Conservation (phyloP, 2,888 invertebrate genomes). For the Dinocampus coccinellae region DNA sequence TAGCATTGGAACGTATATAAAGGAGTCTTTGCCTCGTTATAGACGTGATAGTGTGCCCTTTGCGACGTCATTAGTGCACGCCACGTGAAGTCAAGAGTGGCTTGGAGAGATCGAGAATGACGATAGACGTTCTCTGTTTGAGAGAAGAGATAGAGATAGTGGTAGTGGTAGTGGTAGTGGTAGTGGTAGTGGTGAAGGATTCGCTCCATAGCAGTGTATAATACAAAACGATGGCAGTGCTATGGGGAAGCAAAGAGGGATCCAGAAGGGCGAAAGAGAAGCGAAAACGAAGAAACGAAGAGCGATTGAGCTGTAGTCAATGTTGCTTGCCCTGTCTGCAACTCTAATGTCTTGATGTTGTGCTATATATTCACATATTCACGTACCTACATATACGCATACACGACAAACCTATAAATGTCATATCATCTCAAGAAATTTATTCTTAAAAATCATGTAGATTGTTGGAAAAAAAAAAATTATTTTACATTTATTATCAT, state of each 20-base stretch:
- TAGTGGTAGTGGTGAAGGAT: conserved; percentile 40
- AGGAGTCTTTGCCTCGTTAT: conserved; percentile 56
- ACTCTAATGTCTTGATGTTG: conserved; percentile 66
- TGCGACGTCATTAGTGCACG: conserved; percentile 67
- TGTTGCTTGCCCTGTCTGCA: conserved; percentile 63
- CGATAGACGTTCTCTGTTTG: conserved; percentile 30
- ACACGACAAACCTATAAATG: not conserved
- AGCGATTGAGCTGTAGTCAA: conserved; percentile 69
- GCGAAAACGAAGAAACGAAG: conserved; percentile 61
- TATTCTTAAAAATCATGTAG: not conserved
- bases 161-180: conserved; percentile 28
- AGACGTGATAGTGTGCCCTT: conserved; percentile 52
- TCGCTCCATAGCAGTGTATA: conserved; percentile 22
- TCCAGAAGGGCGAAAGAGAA: conserved; percentile 20
- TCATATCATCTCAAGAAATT: not conserved
- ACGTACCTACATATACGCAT: too few relatives aligned
- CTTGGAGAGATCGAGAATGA: conserved; percentile 50
- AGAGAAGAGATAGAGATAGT: conserved; percentile 18
- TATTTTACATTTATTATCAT: too few relatives aligned
- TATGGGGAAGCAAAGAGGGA: conserved; percentile 18
- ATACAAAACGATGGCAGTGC: not conserved
- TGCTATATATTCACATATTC: too few relatives aligned
- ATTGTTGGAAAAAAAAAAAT: not conserved
- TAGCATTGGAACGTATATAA: conserved; percentile 65
- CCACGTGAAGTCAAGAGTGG: conserved; percentile 63